Conservation (phyloP, 2,888 invertebrate genomes). For the Nephrotoma flavescens region DNA sequence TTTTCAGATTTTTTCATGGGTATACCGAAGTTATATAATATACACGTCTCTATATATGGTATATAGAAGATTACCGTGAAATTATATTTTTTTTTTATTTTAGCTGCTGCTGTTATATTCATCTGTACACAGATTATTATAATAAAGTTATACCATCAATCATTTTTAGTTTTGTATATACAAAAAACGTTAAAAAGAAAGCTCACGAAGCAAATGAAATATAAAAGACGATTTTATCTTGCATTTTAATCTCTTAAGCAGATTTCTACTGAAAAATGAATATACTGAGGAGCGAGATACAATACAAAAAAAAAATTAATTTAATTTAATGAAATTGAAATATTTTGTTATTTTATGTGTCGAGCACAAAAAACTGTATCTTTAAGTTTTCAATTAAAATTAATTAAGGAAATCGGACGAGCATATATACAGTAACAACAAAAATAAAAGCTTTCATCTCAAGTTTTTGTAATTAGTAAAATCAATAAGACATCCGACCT, state of each 20-base stretch:
- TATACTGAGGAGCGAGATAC: background rate
- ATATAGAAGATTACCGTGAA: background rate
- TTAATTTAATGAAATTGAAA: no score
- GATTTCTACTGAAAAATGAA: background rate
- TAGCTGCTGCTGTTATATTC: background rate
- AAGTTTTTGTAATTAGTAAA: background rate
- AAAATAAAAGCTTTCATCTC: background rate
- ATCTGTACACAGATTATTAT: background rate
- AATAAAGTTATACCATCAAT: background rate
- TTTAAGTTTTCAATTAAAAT: background rate
- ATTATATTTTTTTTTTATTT: background rate
- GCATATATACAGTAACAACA: no score
- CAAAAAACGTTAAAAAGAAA: background rate
- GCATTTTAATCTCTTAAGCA: background rate
- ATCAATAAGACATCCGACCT: background rate
- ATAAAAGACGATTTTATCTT: background rate
- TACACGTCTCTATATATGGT: background rate
- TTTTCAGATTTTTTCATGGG: background rate
- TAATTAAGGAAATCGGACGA: background rate
- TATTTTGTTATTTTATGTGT: no score
- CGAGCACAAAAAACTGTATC: background rate
- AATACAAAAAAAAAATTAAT: no score
- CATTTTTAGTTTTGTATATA: background rate
- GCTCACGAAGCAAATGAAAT: background rate
- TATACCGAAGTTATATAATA: background rate